Base-by-base conservation (phyloP, 2,113 vertebrate species). In the Dipodomys ordii region DNA sequence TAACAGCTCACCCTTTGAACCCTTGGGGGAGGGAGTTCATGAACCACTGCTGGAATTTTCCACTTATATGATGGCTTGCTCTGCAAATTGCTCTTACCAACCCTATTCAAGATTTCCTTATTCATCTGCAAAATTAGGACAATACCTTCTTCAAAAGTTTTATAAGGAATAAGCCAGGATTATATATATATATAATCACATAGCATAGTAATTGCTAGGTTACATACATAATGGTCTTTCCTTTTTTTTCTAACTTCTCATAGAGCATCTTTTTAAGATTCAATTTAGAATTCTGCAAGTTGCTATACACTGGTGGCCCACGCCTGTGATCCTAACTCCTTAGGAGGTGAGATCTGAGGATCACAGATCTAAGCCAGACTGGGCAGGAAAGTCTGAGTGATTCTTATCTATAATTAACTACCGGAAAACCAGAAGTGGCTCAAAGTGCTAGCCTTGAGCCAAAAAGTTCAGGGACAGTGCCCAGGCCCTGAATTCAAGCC, bases 41-140 rank as follows among this genome's bases (percentile, higher is more conserved):
- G 7, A 90, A 67, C 71, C n/a, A 73, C 83, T 64, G 25, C 53
- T 80, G 15, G 79, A 94, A 87, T 90, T 92, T 96, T 89, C 94
- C 65, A 67, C 49, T 81, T 86, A 53, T 0, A 35, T 49, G 65
- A 81, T 23, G 53, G 53, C 53, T 71, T 82, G 30, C 90, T 81
- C 30, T 81, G 11, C 76, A 77, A 6, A 22, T 72, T 32, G 57
- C 64, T 23, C 13, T 86, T 92, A 68, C 74, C 49, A 19, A 20
- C 64, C 32, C 80, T 74, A 60, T 20, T 68, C 69, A 82, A 62
- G 16, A 92, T 35, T 44, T 92, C 73, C 89, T 62, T 93, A 74
- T 83, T 83, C 28, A 53, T 35, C 65, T 78, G 77, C 53, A 89
- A 87, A 88, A 91, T 74, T 53, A 74, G 89, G 69, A 73, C 76